Evolutionary conservation across 2,888 invertebrate species (phyloP).

Genomic region (Eueremaeus valkanovi): DNA sequence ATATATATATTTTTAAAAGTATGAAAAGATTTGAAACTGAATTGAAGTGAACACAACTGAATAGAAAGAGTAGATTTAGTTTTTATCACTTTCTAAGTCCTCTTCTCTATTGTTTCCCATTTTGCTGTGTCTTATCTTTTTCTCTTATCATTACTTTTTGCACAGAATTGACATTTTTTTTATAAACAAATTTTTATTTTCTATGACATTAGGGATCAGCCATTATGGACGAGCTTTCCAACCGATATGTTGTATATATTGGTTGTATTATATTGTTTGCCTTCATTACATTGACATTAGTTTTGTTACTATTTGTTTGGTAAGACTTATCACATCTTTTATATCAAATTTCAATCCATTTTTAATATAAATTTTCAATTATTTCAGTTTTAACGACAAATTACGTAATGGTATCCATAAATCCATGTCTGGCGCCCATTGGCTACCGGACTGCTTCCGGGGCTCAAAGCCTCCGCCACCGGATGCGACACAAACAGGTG

Average conservation of each 20-base stretch:
- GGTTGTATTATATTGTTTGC: constrained; percentile 11
- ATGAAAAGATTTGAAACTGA: too few relatives aligned
- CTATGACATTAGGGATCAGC: neutral
- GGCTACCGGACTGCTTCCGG: constrained; percentile 16
- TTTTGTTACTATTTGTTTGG: neutral
- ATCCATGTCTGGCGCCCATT: constrained; percentile 19
- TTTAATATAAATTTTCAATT: too few relatives aligned
- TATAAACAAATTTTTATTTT: too few relatives aligned
- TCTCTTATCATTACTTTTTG: neutral
- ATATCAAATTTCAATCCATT: too few relatives aligned
- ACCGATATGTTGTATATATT: neutral
- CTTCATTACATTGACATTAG: constrained; percentile 1
- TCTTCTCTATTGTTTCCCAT: neutral
- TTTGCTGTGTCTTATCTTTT: neutral
- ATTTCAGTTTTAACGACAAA: too few relatives aligned
- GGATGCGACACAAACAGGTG: neutral
- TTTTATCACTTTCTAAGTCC: neutral
- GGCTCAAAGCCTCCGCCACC: neutral
- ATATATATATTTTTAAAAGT: too few relatives aligned
- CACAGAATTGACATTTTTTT: too few relatives aligned
- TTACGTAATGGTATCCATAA: neutral
- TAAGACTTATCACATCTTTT: neutral
- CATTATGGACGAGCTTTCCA: neutral
- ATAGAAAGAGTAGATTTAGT: neutral
- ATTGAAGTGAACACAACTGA: neutral